Evolutionary conservation across 2,113 vertebrate species (phyloP), one percentile per base, ranked within the genome.

Genomic region (Xenopus borealis): DNA sequence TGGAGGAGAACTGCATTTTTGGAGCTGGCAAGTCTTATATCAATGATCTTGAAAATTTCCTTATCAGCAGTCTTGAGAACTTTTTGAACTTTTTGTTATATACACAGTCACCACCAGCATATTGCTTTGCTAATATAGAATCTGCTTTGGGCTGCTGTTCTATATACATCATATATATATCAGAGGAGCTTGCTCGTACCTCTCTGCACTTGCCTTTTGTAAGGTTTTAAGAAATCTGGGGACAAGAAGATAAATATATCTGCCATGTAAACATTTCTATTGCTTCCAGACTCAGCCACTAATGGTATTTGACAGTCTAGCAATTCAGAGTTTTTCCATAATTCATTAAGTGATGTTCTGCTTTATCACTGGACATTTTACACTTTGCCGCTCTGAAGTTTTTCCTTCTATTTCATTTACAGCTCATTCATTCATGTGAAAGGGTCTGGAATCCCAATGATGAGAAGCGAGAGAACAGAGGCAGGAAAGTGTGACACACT

Each of bases 261-360:
- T 57, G 80, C 79, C 69, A 27, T 75, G 79, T 68, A 79, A 11
- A 69, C 14, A 64, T 75, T 78, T 77, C 77, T 78, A 79, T 84
- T 82, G 78, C 80, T 81, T 73, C 79, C 79, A 79, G 82, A 87
- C 80, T 69, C 7, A 5, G 82, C 66, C 1, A 20, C 83, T 90
- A 88, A 88, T 87, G 78, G 78, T 72, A 84, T 87, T 86, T 90
- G 89, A 89, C 86, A 84, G 78, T 80, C 82, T 78, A 79, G 84
- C 84, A 86, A 88, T 89, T 90, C 85, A 75, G 4, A 61, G 55
- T 78, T 77, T 50, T 80, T 68, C 75, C 77, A 40, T 85, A 85
- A 89, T 89, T 91, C 87, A 88, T 85, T 91, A 88, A 86, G 79
- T 73, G 72, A 66, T 12, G 11, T 79, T 86, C 79, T 85, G 79